Evolutionary conservation across 2,113 vertebrate species (phyloP).

Genomic region (Phainopepla nitens): DNA sequence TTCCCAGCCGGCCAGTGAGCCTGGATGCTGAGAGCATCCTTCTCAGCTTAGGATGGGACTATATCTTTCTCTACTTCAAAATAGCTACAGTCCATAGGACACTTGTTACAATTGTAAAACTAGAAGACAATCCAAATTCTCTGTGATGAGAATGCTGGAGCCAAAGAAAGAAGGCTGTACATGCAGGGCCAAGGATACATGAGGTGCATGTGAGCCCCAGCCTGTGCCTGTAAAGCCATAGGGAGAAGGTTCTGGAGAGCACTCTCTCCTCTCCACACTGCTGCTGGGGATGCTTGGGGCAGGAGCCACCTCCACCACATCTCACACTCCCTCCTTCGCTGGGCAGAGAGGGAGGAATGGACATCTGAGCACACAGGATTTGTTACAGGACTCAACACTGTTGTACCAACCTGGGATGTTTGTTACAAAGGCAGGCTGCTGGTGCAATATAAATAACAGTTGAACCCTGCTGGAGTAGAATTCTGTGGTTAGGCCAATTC

Average conservation of each 20-base stretch:
- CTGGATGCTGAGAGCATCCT: neutral
- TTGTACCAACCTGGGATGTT: neutral
- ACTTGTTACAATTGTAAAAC: neutral
- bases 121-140: neutral
- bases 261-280: neutral
- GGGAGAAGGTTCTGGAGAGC: neutral
- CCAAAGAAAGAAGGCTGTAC: neutral
- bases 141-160: neutral
- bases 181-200: fast-evolving
- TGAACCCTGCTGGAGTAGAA: neutral
- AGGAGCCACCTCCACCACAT: neutral
- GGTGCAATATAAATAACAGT: neutral
- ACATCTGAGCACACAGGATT: neutral
- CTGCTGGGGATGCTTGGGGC: neutral
- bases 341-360: neutral
- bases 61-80: neutral
- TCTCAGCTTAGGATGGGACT: neutral
- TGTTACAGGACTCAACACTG: fast-evolving
- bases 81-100: neutral
- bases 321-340: neutral
- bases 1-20: neutral
- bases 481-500: neutral
- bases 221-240: fast-evolving
- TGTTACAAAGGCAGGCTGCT: neutral
- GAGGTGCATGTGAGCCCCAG: neutral